phyloP scores from a whole-genome alignment of 2,888 invertebrate genomes.

The Scelioninae gen. 2 region DNA sequence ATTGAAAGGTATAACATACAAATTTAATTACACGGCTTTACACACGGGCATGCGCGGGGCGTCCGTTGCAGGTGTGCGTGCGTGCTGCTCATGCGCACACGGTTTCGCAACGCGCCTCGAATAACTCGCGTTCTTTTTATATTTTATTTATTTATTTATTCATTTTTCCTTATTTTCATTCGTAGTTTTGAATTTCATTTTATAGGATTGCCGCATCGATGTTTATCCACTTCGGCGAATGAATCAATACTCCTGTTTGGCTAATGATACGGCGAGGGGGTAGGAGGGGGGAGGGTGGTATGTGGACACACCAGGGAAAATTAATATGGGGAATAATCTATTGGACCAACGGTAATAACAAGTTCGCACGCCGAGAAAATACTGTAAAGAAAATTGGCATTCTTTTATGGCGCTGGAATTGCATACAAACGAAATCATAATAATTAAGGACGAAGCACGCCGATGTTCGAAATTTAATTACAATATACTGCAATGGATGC shows the following conservation, averaged over 20 bases:
- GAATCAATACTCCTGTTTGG: slow-evolving; percentile 41
- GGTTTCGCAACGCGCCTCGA: slow-evolving; percentile 38
- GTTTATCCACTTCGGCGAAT: slow-evolving; percentile 35
- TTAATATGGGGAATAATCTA: slow-evolving; percentile 35
- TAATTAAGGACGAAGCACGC: too few species aligned
- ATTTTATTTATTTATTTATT: slow-evolving; percentile 34
- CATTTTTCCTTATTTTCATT: slow-evolving; percentile 16
- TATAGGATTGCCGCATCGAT: slow-evolving; percentile 34
- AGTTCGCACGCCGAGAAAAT: slow-evolving; percentile 15
- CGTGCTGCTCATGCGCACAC: background rate
- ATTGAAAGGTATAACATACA: slow-evolving; percentile 48
- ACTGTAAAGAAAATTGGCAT: slow-evolving; percentile 10
- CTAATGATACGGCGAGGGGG: slow-evolving; percentile 28
- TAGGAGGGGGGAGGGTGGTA: too few species aligned
- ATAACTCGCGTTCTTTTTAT: slow-evolving; percentile 18
- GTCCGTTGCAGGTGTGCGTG: too few species aligned
- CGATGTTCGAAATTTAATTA: too few species aligned
- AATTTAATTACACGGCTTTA: slow-evolving; percentile 43
- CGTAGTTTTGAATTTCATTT: slow-evolving; percentile 31
- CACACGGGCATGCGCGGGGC: slow-evolving; percentile 10
- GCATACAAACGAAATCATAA: too few species aligned
- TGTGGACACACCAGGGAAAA: slow-evolving; percentile 16
- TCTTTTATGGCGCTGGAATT: too few species aligned
- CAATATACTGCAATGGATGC: too few species aligned
- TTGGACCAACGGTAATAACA: slow-evolving; percentile 34